phyloP scores from a whole-genome alignment of 2,113 vertebrate species.

The Hemibagrus wyckioides region DNA sequence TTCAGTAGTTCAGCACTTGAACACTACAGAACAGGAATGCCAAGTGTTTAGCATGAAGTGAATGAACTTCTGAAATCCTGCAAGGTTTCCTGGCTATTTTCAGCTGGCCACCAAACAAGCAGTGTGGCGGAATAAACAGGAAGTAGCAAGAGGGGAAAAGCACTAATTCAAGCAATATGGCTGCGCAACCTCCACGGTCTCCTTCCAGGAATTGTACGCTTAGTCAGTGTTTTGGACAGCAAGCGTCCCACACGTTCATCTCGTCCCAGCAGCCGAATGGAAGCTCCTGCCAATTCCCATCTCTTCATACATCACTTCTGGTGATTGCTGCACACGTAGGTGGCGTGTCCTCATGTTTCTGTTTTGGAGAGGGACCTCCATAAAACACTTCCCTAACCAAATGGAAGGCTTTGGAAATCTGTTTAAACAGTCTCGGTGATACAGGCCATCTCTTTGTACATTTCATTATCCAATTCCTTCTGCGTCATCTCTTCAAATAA shows the following conservation, averaged over 20 bases:
- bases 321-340: not conserved
- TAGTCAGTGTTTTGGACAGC: slow-evolving; percentile 6
- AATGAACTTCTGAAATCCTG: not conserved
- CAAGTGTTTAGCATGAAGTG: not conserved
- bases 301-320: not conserved
- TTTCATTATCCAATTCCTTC: not conserved
- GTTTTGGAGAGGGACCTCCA: not conserved
- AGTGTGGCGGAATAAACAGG: slow-evolving; percentile 5
- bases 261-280: not conserved
- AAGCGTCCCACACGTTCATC: not conserved
- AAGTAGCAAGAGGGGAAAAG: slow-evolving; percentile 4
- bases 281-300: not conserved
- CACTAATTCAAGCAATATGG: slow-evolving; percentile 12
- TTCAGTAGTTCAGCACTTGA: not conserved
- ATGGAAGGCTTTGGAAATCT: not conserved
- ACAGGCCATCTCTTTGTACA: not conserved
- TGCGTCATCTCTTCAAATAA: not conserved
- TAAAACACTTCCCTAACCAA: not conserved
- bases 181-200: not conserved
- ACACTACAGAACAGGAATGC: not conserved
- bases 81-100: not conserved
- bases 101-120: not conserved
- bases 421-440: not conserved
- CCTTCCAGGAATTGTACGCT: slow-evolving; percentile 20
- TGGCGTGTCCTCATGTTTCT: not conserved